Evolutionary conservation across 1,140 invertebrate genomes (phyloP), one percentile per base, ranked within the genome.

Genomic region (Drosophila seguyi): DNA sequence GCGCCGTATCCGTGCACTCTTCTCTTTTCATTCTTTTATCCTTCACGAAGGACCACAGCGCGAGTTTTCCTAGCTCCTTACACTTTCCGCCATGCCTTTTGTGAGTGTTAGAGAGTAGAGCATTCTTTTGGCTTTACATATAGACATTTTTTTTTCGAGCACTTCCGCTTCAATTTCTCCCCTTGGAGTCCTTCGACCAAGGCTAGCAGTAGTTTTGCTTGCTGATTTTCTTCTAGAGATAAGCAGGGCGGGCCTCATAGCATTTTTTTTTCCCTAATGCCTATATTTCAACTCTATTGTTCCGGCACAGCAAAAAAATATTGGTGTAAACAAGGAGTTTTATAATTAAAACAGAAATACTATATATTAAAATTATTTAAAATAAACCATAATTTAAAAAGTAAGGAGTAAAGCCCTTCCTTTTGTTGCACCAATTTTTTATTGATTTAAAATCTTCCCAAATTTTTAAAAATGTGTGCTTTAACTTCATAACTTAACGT

Each of bases 171-270:
- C 50, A 60, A 69, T 75, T 72, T 62, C 38, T 57, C 53, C 47
- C 69, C 45, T 20, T 55, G 14, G 52, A 31, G 39, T 42, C 45
- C 36, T 52, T 44, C 72, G 48, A 38, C 45, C 34, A 29, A 27
- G 56, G 20, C 45, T 34, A 47, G 39, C 38, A 72, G 47, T 45
- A 57, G 45, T 58, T 53, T 55, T 53, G 38, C 62, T 58, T 41
- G 58, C 52, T 69, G 84, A 87, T 86, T 82, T 61, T 56, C 69
- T 66, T 82, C 68, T 39, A 52, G 75, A 71, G 83, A 86, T 86
- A 87, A 87, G 79, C 60, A 48, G 50, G 68, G 68, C 67, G 69
- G 59, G 45, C 53, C 39, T 59, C 7, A 38, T 47, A 67, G 71
- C 7, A 20, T 8, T 81, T 52, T 48, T 79, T n/a, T 42, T 16